These are phyloP conservation scores for Drosophila grimshawi DNA, from an alignment of 1,140 invertebrate species.

Conservation along the genomic window DNA sequence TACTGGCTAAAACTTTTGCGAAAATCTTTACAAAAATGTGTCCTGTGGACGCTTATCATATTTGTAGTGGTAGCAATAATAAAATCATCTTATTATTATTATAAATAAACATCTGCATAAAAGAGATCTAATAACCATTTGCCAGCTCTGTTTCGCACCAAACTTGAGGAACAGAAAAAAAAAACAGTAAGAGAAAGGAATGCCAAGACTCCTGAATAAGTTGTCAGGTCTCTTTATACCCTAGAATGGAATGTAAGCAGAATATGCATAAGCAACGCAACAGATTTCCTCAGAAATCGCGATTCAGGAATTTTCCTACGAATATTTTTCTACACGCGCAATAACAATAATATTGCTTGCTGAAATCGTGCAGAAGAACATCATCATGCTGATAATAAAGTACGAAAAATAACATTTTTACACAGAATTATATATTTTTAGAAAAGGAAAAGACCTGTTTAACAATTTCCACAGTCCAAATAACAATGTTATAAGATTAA, in stretches of 20 bases:
- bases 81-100: constrained; percentile 82
- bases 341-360: no score
- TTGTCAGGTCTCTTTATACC: constrained; percentile 65
- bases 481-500: background rate
- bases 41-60: constrained; percentile 21
- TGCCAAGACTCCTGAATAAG: constrained; percentile 51
- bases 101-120: constrained; percentile 70
- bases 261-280: background rate
- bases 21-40: constrained; percentile 65
- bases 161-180: constrained; percentile 47
- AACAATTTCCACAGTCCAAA: no score
- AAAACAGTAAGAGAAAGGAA: constrained; percentile 6
- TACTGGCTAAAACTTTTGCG: constrained; percentile 51
- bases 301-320: background rate
- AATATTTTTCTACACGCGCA: no score
- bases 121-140: constrained; percentile 70
- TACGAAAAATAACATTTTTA: no score
- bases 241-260: background rate
- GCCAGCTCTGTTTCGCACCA: constrained; percentile 43
- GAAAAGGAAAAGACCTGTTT: no score
- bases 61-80: constrained; percentile 59
- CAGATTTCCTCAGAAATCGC: background rate
- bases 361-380: no score
- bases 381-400: no score
- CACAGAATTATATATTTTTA: no score